These are phyloP conservation scores for Phoeniculus purpureus DNA, from an alignment of 2,797 vertebrate species.

Conservation along the genomic window DNA sequence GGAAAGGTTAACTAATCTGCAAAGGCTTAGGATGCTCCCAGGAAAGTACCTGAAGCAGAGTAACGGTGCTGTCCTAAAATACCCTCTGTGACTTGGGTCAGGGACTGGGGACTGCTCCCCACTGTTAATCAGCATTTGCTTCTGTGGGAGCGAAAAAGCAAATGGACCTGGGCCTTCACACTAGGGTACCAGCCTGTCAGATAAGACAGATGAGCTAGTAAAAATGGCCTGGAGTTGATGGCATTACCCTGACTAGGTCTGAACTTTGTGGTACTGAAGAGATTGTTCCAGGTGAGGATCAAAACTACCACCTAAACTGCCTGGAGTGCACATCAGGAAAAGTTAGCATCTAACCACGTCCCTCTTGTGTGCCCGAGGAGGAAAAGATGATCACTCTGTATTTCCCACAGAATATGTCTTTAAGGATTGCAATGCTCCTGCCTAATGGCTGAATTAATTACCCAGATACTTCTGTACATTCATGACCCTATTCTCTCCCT, in stretches of 20 bases:
- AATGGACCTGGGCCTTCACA: neutral
- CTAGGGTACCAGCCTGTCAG: neutral
- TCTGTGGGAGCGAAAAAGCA: neutral
- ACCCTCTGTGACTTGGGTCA: neutral
- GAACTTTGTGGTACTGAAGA: neutral
- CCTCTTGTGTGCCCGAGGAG: neutral
- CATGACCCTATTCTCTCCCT: neutral
- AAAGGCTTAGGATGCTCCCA: neutral
- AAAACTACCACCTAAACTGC: neutral
- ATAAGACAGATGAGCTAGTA: neutral
- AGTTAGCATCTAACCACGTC: neutral
- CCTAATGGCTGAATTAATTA: neutral
- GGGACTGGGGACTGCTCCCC: neutral
- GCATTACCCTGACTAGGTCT: neutral
- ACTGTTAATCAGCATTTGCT: neutral
- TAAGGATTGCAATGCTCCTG: neutral
- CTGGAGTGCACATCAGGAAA: neutral
- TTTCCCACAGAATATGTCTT: neutral
- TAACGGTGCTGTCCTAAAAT: rapidly evolving
- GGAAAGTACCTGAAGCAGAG: neutral
- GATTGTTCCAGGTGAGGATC: neutral
- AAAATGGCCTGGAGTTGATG: neutral
- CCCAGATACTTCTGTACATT: neutral
- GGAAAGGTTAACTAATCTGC: neutral
- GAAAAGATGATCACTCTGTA: neutral